These are phyloP conservation scores for Pangasius djambal DNA, from an alignment of 2,797 vertebrate species.

Conservation along the genomic window DNA sequence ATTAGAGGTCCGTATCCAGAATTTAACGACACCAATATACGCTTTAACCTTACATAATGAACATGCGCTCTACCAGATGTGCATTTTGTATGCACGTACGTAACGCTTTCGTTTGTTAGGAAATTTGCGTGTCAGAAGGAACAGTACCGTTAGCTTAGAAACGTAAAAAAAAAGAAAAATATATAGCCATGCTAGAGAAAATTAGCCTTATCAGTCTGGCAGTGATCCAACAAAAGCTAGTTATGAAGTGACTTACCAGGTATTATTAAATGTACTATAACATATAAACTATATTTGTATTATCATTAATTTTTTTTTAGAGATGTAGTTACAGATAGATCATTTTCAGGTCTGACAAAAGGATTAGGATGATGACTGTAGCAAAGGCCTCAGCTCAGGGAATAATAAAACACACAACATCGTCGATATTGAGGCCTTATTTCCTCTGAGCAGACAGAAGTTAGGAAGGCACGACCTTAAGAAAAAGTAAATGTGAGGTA, in stretches of 20 bases:
- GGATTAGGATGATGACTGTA: neutral
- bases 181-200: neutral
- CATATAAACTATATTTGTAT: neutral
- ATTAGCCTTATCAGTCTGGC: neutral
- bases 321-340: neutral
- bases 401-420: neutral
- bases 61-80: neutral
- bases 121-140: neutral
- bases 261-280: neutral
- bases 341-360: neutral
- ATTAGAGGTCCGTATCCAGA: neutral
- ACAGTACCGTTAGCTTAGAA: neutral
- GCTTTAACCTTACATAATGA: neutral
- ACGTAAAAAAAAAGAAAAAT: neutral
- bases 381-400: neutral
- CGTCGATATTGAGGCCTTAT: neutral
- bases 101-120: neutral
- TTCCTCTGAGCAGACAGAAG: neutral
- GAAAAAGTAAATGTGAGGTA: neutral
- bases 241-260: neutral
- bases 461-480: neutral
- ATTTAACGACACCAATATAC: neutral
- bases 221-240: neutral
- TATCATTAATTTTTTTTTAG: neutral
- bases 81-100: too few relatives aligned